Evolutionary conservation across 2,113 vertebrate species (phyloP), one percentile per base, ranked within the genome.

Genomic region (Gambusia affinis): DNA sequence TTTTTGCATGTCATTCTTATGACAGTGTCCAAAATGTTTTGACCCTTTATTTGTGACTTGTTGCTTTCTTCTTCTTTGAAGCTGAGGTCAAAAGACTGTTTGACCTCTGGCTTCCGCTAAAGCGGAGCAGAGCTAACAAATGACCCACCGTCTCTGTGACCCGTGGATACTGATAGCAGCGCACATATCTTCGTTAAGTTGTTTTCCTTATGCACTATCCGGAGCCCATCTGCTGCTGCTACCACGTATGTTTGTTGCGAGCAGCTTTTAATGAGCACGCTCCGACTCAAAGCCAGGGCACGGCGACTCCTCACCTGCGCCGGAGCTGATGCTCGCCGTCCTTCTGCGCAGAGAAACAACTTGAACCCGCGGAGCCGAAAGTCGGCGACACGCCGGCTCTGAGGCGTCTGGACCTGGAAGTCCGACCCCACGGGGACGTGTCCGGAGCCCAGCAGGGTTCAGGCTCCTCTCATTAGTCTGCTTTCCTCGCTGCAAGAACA

Each of bases 221-320:
- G 3, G 73, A 79, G 61, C 42, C 30, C 68, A 22, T 39, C 65
- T n/a, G 5, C 74, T 15, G 47, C 75, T 4, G 27, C 72, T 37
- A 47, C 79, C 27, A 3, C 73, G 62, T 72, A 33, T 77, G 72
- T 73, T 84, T 83, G 70, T 73, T 82, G 64, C 78, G 75, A 83
- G 75, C 73, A 27, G 29, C 68, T 87, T 89, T 88, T 89, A 91
- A 92, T 87, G 84, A 90, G 85, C 68, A 5, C 63, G 44, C 79
- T 84, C 62, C 54, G 70, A 64, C 82, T 89, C 63, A 0, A 47
- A 28, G 29, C 35, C 75, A 71, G 82, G 82, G 78, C 66, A 19
- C 71, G 27, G 61, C 70, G 81, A 81, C 81, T 82, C 44, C 85
- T 86, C 83, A 91, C 82, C 86, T 84, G 57, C 3, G 35, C 44